These are phyloP conservation scores for Athalia cordata DNA, from an alignment of 2,888 invertebrate genomes.

Conservation along the genomic window DNA sequence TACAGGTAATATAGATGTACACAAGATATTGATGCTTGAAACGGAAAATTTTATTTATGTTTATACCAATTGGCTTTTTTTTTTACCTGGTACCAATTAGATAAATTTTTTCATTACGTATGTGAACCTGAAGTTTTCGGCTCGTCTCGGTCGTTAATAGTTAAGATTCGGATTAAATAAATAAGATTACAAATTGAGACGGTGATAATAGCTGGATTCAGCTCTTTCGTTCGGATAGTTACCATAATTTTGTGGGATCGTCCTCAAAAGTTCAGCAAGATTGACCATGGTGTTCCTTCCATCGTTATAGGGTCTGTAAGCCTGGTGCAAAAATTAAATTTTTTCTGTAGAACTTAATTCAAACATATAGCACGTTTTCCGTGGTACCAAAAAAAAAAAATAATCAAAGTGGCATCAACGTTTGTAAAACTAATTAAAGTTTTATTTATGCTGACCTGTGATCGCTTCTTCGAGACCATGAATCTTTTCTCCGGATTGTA, in stretches of 20 bases:
- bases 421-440: background rate
- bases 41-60: constrained; percentile 34
- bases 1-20: constrained; percentile 34
- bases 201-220: constrained; percentile 39
- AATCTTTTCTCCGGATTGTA: constrained; percentile 68
- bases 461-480: constrained; percentile 67
- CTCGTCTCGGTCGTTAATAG: constrained; percentile 21
- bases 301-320: constrained; percentile 62
- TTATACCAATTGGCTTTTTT: constrained; percentile 13
- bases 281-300: constrained; percentile 59
- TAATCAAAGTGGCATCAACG: constrained; percentile 13
- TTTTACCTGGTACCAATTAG: constrained; percentile 32
- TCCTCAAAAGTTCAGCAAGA: constrained; percentile 59
- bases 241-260: constrained; percentile 64
- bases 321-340: constrained; percentile 51
- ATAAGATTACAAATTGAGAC: constrained; percentile 36
- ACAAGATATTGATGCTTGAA: constrained; percentile 39
- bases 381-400: background rate
- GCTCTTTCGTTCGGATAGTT: constrained; percentile 55
- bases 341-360: background rate
- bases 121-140: constrained; percentile 39
- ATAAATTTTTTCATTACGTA: constrained; percentile 27
- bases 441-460: constrained; percentile 60
- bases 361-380: constrained; percentile 28
- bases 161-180: constrained; percentile 20